Conservation (phyloP, 2,888 invertebrate species). For the Hartigia nigra region DNA sequence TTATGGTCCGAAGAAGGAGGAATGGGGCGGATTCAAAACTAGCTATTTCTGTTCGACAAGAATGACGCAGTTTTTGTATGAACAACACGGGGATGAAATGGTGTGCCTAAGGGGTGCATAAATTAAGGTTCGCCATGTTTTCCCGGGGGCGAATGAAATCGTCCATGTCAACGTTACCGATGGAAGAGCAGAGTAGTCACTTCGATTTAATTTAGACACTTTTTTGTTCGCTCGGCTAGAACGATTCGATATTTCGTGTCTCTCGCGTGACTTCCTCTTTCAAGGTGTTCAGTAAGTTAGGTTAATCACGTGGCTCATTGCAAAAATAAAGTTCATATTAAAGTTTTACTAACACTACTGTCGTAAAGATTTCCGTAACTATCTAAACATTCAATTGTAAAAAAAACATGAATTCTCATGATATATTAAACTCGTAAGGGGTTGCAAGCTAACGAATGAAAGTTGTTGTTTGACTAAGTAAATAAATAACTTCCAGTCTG, state of each 20-base stretch:
- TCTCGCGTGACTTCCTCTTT: not conserved
- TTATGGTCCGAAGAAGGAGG: not conserved
- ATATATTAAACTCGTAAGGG: not conserved
- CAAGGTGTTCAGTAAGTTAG: not conserved
- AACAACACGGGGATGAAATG: conserved; percentile 13
- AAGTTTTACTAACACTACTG: not conserved
- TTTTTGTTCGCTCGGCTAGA: not conserved
- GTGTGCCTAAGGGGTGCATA: conserved; percentile 47
- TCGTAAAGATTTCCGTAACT: not conserved
- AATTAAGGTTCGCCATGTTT: conserved; percentile 50
- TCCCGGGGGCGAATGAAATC: conserved; percentile 39
- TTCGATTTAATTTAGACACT: not conserved
- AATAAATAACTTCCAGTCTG: not conserved
- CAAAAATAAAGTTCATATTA: not conserved
- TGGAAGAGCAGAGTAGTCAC: not conserved
- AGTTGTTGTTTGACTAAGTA: not conserved
- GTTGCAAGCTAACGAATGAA: not conserved
- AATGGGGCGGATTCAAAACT: conserved; percentile 10
- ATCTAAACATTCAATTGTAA: not conserved
- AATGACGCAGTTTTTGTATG: not conserved
- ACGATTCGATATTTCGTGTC: not conserved
- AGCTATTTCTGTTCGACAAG: conserved; percentile 12
- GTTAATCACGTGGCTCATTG: not conserved
- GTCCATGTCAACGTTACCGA: not conserved
- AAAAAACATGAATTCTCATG: not conserved